Conservation (phyloP, 2,888 invertebrate genomes). For the Ichneumoninae sp. region DNA sequence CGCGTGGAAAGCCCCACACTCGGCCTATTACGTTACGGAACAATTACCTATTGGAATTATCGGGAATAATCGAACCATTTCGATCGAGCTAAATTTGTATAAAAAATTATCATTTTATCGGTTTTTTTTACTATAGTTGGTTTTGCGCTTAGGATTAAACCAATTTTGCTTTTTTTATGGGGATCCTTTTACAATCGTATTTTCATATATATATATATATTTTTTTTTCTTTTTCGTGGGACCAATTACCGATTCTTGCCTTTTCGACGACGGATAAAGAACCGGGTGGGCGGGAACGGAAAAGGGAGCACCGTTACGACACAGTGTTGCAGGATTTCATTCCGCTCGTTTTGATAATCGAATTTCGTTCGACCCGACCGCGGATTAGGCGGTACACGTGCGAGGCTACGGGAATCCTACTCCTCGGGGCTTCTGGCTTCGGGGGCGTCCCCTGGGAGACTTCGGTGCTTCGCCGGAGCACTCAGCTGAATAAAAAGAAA, state of each 20-base stretch:
- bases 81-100: too few relatives aligned
- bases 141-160: too few relatives aligned
- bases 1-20: too few relatives aligned
- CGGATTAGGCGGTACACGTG: slow-evolving; percentile 58
- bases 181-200: neutral
- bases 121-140: neutral
- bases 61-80: too few relatives aligned
- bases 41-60: too few relatives aligned
- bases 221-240: neutral
- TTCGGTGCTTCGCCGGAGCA: slow-evolving; percentile 26
- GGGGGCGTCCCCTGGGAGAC: slow-evolving; percentile 54
- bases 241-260: slow-evolving; percentile 38
- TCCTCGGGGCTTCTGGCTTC: slow-evolving; percentile 45
- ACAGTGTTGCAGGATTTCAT: slow-evolving; percentile 55
- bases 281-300: neutral
- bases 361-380: slow-evolving; percentile 67
- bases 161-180: neutral
- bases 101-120: neutral
- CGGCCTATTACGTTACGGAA: too few relatives aligned
- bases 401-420: slow-evolving; percentile 40
- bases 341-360: slow-evolving; percentile 69
- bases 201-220: slow-evolving; percentile 3
- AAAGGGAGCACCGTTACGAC: slow-evolving; percentile 16
- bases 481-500: slow-evolving; percentile 6
- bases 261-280: slow-evolving; percentile 4